These are phyloP conservation scores for Poeciliopsis retropinna DNA, from an alignment of 2,113 vertebrate species.

Conservation along the genomic window DNA sequence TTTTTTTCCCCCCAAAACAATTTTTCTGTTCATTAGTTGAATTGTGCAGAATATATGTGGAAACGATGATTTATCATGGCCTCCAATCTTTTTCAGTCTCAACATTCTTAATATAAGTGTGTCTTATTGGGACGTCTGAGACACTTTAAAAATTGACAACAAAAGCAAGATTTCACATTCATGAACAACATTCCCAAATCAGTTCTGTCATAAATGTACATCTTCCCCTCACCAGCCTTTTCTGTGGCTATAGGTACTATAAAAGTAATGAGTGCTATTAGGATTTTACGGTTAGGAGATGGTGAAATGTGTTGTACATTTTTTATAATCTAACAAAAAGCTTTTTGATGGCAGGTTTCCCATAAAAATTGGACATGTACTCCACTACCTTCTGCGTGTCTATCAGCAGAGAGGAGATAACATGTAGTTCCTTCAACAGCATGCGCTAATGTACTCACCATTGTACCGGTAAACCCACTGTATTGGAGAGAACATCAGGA, in stretches of 20 bases:
- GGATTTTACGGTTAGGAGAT: slow-evolving; percentile 53
- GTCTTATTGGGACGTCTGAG: background rate
- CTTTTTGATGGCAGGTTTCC: slow-evolving; percentile 50
- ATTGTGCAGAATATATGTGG: too few relatives aligned
- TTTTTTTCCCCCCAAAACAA: too few relatives aligned
- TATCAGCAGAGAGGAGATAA: slow-evolving; percentile 60
- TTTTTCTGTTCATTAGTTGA: too few relatives aligned
- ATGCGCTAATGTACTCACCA: slow-evolving; percentile 54
- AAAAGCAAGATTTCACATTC: slow-evolving; percentile 23
- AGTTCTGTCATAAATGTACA: slow-evolving; percentile 12
- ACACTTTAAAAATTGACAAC: background rate
- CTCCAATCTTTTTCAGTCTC: too few relatives aligned
- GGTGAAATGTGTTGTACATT: slow-evolving; percentile 55
- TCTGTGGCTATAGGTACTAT: slow-evolving; percentile 36
- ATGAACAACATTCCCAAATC: slow-evolving; percentile 22
- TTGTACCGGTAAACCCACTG: slow-evolving; percentile 60
- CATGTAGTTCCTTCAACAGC: slow-evolving; percentile 53
- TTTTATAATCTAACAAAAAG: slow-evolving; percentile 64
- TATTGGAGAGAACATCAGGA: slow-evolving; percentile 63
- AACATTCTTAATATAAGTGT: too few relatives aligned
- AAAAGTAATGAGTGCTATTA: slow-evolving; percentile 45
- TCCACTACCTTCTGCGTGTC: slow-evolving; percentile 18
- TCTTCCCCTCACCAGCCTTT: slow-evolving; percentile 8
- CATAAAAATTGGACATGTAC: slow-evolving; percentile 51
- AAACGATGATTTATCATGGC: too few relatives aligned